phyloP scores from a whole-genome alignment of 2,113 vertebrate species.

The Cyanistes caeruleus region DNA sequence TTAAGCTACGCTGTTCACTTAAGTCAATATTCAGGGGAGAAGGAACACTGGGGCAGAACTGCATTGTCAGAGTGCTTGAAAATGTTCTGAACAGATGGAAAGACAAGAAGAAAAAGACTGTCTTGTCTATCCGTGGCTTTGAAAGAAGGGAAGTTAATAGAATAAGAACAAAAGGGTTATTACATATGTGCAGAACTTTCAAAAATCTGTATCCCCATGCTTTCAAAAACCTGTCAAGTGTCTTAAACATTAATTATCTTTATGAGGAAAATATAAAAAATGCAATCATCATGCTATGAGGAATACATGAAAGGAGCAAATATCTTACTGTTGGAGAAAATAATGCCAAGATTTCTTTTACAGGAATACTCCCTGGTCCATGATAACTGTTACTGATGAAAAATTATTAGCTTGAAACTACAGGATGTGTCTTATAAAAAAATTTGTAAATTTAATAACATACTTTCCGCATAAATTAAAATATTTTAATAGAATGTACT shows the following conservation, averaged over 20 bases:
- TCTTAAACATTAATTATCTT: slow-evolving; percentile 11
- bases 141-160: neutral
- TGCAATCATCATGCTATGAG: neutral
- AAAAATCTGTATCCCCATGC: neutral
- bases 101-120: neutral
- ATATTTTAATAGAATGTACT: slow-evolving; percentile 70
- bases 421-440: slow-evolving; percentile 60
- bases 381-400: slow-evolving; percentile 36
- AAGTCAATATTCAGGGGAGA: slow-evolving; percentile 43
- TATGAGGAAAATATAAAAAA: slow-evolving; percentile 17
- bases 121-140: neutral
- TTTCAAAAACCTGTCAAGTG: slow-evolving; percentile 27
- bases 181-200: neutral
- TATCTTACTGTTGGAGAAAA: slow-evolving; percentile 3
- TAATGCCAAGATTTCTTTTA: slow-evolving; percentile 36
- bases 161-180: neutral
- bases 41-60: slow-evolving; percentile 4
- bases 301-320: slow-evolving; percentile 9
- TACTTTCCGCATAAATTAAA: slow-evolving; percentile 74
- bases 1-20: slow-evolving; percentile 13
- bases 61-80: neutral
- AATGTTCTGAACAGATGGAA: slow-evolving; percentile 12
- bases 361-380: neutral
- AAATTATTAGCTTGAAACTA: slow-evolving; percentile 70
- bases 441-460: slow-evolving; percentile 69